Base-by-base conservation (phyloP, 1,140 invertebrate species). In the Mycetomoellerius zeteki region DNA sequence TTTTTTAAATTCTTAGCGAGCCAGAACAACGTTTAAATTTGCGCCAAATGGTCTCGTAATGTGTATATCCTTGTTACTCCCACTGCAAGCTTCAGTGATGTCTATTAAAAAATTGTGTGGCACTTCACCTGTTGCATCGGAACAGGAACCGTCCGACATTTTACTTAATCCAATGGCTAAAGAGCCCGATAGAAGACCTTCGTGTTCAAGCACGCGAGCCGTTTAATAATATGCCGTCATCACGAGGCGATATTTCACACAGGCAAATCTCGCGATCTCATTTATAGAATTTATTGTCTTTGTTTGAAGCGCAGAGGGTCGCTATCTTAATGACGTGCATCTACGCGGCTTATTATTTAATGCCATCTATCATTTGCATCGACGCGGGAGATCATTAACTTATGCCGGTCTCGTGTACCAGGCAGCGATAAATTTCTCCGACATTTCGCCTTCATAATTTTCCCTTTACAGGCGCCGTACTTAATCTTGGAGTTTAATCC, bases 111-210 rank as follows among this genome's bases (percentile, higher is more conserved):
- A 91, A 92, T 92, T 89, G 91, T 87, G 86, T 85, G 84, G 60
- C 85, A 86, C 43, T 65, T 90, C 90, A 92, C 91, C 91, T 92
- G 91, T 92, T 92, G 91, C 90, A 84, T 87, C 78, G 43, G 87
- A 91, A 91, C 88, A 89, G 86, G 67, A 90, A 86, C 90, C 80
- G 90, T 88, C 90, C 86, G 73, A 80, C 76, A 80, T 92, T 91
- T 91, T 91, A 92, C 86, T 92, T 90, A 90, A 92, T 92, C 86
- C 88, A 85, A 77, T 90, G 84, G 90, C 86, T 91, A 90, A 90
- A 90, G 88, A 88, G 80, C 84, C 85, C 86, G 64, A 33, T 33
- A 84, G 90, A 90, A 91, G 86, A 82, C 86, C 78, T 85, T 90
- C 88, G 86, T 86, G 90, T 87, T 90, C 72, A 65, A 58, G 76